Base-by-base conservation (phyloP, 2,888 invertebrate genomes). In the Chironomus tentans region DNA sequence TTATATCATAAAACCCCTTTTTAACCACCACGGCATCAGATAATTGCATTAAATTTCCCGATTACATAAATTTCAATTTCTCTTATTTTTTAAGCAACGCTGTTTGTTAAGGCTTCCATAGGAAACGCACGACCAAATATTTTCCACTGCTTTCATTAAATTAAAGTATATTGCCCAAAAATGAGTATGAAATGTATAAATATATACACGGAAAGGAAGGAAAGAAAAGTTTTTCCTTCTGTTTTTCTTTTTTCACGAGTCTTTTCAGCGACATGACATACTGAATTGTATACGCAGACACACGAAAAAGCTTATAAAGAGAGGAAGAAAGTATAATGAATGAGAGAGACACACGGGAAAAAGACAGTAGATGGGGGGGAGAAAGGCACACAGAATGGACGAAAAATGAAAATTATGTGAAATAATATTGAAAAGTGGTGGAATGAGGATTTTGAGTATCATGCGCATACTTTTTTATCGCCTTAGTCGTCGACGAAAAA, bases 401-500 rank as follows among this genome's bases (percentile, higher is more conserved):
- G 18, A 18, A 7, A 38, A 38, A 38, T 10, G 2, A 50, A 56
- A 56, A 56, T 56, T 56, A 38, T 28, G 50, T 13, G 50, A 50
- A 50, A 13, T 50, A n/a, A n/a, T 48, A 48, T 48, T n/a, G n/a
- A n/a, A 50, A 50, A 50, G 6, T 50, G 15, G 6, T 7, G 15
- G 15, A 56, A 18, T 7, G 56, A 56, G 56, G 5, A 56, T 7
- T 10, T 56, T 22, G 61, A 72, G 46, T 74, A 65, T 74, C 74
- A 74, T 74, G 74, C 74, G 74, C 74, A 74, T 74, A 74, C n/a
- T 73, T 65, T 68, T 74, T 61, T 72, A 72, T 46, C 72, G 62
- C 22, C 50, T 72, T 62, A 15, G 50, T 50, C 62, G 72, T 56
- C 15, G 56, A 15, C 56, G 18, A 5, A 5, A 56, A 5, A 15